phyloP scores from a whole-genome alignment of 2,888 invertebrate species.

The Thecophora atra region DNA sequence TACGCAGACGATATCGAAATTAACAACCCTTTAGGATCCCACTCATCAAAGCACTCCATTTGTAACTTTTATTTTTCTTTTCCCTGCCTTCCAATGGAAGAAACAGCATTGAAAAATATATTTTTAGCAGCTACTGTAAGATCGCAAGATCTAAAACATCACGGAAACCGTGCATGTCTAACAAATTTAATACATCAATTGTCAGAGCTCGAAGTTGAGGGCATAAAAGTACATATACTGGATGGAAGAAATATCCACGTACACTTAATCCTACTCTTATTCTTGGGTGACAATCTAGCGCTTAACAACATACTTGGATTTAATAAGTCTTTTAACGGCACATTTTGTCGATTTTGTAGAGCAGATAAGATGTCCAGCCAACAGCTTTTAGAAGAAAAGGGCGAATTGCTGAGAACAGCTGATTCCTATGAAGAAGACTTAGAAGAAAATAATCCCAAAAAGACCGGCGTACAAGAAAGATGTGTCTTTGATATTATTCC shows the following conservation, averaged over 20 bases:
- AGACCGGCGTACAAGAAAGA: background rate
- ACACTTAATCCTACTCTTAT: background rate
- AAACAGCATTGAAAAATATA: slow-evolving; percentile 20
- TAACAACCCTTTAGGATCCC: slow-evolving; percentile 26
- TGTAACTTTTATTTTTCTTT: slow-evolving; percentile 34
- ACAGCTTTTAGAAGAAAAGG: background rate
- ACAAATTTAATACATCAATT: background rate
- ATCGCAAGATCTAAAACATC: background rate
- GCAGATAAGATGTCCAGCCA: background rate
- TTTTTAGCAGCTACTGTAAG: background rate
- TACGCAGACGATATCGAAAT: slow-evolving; percentile 34
- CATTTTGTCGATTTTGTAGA: background rate
- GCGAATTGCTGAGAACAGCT: background rate
- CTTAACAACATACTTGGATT: no score
- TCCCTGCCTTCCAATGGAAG: slow-evolving; percentile 4
- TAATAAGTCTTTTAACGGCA: no score
- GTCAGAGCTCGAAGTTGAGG: background rate
- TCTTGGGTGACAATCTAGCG: background rate
- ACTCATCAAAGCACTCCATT: slow-evolving; percentile 10
- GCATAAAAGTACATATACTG: background rate
- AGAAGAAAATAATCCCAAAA: no score
- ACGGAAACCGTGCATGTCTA: background rate
- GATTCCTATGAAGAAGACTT: no score
- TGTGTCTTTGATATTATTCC: background rate
- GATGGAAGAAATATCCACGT: background rate